Percentiles rank a stretch among this genome's conserved stretches.
Conservation (phyloP, 2,797 vertebrate genomes). For the Phoxinus dragarum region DNA sequence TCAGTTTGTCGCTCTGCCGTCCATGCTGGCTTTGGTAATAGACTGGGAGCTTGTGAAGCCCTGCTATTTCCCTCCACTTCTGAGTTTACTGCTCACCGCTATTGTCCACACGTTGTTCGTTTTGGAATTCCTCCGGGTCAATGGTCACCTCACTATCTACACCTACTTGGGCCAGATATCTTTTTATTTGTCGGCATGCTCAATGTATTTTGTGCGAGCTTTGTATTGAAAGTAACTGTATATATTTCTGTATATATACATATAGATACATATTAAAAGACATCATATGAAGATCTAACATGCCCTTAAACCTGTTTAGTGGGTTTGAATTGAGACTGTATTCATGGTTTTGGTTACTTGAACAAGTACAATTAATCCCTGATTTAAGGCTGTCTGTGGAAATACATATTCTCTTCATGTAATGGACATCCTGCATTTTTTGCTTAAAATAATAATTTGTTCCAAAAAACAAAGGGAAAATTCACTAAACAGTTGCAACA, state of each 20-base stretch:
- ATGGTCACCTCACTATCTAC: constrained; percentile 59
- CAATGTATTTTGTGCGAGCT: constrained; percentile 76
- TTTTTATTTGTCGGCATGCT: constrained; percentile 76
- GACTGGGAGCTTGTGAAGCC: constrained; percentile 38
- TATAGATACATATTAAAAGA: constrained; percentile 78
- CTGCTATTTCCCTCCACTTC: neutral
- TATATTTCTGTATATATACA: constrained; percentile 75
- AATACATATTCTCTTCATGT: constrained; percentile 48
- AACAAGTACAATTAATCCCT: constrained; percentile 46
- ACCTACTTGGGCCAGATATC: constrained; percentile 71
- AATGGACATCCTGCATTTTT: constrained; percentile 61
- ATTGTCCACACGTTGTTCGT: neutral
- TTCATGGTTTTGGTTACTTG: constrained; percentile 59
- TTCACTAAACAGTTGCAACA: constrained; percentile 23
- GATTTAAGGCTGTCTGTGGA: constrained; percentile 57
- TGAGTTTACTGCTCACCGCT: neutral
- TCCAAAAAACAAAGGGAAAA: neutral
- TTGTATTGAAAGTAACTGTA: constrained; percentile 77
- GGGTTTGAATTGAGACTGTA: constrained; percentile 61
- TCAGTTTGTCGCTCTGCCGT: constrained; percentile 54
- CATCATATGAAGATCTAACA: constrained; percentile 77
- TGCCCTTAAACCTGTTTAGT: constrained; percentile 75
- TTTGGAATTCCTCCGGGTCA: constrained; percentile 33
- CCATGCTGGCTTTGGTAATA: constrained; percentile 27
- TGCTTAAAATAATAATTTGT: constrained; percentile 59